phyloP scores from a whole-genome alignment of 2,888 invertebrate species.

The Theretra japonica region DNA sequence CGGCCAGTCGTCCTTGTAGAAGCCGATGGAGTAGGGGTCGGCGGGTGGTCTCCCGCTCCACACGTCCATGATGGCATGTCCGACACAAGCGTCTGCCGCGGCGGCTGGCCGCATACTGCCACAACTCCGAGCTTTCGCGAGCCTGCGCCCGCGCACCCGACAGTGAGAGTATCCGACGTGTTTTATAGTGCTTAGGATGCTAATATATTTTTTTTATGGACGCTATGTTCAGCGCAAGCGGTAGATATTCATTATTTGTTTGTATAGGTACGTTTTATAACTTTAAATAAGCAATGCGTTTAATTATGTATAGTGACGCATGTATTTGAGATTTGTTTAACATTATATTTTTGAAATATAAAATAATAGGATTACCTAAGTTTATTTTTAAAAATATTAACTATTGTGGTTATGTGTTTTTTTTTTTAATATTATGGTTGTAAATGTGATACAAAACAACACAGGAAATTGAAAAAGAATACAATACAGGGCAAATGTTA shows the following conservation, averaged over 20 bases:
- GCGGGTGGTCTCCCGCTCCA: slow-evolving; percentile 20
- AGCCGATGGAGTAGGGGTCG: slow-evolving; percentile 15
- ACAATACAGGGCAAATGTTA: too few species aligned
- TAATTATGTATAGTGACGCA: too few species aligned
- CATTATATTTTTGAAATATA: too few species aligned
- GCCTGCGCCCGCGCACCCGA: not conserved
- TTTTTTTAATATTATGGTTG: too few species aligned
- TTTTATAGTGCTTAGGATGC: slow-evolving; percentile 4
- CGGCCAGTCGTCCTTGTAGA: slow-evolving; percentile 1
- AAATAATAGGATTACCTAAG: too few species aligned
- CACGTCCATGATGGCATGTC: slow-evolving; percentile 26
- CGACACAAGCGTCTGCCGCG: not conserved
- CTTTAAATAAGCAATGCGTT: too few species aligned
- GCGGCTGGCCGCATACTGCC: slow-evolving; percentile 12
- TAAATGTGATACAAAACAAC: too few species aligned
- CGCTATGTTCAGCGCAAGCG: not conserved
- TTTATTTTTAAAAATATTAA: too few species aligned
- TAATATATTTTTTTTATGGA: not conserved
- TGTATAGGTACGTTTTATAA: too few species aligned
- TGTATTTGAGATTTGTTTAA: too few species aligned
- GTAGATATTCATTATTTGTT: not conserved
- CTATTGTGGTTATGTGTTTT: too few species aligned
- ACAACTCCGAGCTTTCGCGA: slow-evolving; percentile 4
- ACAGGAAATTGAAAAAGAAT: too few species aligned
- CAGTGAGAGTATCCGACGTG: slow-evolving; percentile 16